phyloP scores from a whole-genome alignment of 2,797 vertebrate genomes.

The Tenualosa thibaudeaui region DNA sequence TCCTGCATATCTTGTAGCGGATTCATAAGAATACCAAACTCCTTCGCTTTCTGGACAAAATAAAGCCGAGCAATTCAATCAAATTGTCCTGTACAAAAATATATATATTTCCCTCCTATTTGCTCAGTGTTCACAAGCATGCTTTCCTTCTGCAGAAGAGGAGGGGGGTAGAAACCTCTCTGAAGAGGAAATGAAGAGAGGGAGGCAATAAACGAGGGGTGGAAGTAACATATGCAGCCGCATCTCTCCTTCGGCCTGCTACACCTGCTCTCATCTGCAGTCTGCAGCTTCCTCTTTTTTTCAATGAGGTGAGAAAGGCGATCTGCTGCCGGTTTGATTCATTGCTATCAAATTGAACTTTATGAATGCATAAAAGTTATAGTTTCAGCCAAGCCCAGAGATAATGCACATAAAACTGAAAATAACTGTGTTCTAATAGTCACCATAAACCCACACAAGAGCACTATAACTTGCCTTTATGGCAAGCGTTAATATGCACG shows the following conservation, averaged over 20 bases:
- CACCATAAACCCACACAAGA: slow-evolving; percentile 86
- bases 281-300: slow-evolving; percentile 22
- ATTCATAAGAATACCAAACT: neutral
- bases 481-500: slow-evolving; percentile 35
- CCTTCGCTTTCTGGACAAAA: neutral
- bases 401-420: slow-evolving; percentile 96
- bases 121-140: neutral
- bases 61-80: slow-evolving; percentile 9
- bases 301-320: slow-evolving; percentile 67
- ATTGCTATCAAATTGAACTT: slow-evolving; percentile 78
- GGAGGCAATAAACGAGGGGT: neutral
- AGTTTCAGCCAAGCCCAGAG: slow-evolving; percentile 94
- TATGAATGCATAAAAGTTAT: slow-evolving; percentile 92
- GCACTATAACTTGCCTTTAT: slow-evolving; percentile 67
- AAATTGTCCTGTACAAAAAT: neutral
- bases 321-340: slow-evolving; percentile 68
- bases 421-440: slow-evolving; percentile 94
- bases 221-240: slow-evolving; percentile 6
- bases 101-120: neutral
- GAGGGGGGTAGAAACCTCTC: neutral
- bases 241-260: neutral
- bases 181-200: slow-evolving; percentile 8
- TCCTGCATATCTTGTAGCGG: neutral
- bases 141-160: neutral
- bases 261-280: slow-evolving; percentile 19